Evolutionary conservation across 2,113 vertebrate genomes (phyloP).

Genomic region (Struthio camelus): DNA sequence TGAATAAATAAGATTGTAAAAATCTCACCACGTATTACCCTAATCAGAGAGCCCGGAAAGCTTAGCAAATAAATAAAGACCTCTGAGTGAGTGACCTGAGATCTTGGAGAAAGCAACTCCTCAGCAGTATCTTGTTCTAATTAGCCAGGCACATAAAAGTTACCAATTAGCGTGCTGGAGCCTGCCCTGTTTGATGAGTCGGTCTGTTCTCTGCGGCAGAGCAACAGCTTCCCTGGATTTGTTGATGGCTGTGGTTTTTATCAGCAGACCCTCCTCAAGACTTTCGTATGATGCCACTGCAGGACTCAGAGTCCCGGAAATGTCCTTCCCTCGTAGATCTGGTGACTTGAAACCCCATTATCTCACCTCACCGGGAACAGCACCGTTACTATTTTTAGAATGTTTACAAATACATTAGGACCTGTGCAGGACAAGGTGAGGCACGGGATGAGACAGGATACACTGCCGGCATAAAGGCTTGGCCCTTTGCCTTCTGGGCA

Average conservation of each 20-base stretch:
- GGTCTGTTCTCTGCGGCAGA: constrained; percentile 18
- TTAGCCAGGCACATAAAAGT: constrained; percentile 53
- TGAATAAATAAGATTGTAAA: constrained; percentile 69
- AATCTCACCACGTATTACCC: constrained; percentile 65
- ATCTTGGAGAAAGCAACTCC: constrained; percentile 54
- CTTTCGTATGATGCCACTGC: background rate
- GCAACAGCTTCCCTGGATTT: constrained; percentile 8
- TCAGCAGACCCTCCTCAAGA: background rate
- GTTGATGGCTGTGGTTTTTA: background rate
- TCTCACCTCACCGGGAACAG: background rate
- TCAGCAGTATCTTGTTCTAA: constrained; percentile 63
- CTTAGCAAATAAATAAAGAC: constrained; percentile 69
- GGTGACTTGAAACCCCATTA: background rate
- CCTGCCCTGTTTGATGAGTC: constrained; percentile 55
- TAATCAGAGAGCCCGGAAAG: constrained; percentile 63
- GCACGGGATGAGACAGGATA: background rate
- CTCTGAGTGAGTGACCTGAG: constrained; percentile 56
- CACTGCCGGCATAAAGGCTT: background rate
- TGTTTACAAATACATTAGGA: background rate
- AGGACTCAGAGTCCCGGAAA: background rate
- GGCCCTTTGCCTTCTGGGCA: background rate
- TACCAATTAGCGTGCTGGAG: constrained; percentile 51
- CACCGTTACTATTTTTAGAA: background rate
- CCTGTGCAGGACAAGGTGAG: background rate
- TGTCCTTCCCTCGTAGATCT: background rate